Conservation (phyloP, 2,888 invertebrate genomes). For the Torymus aiolomorphi region DNA sequence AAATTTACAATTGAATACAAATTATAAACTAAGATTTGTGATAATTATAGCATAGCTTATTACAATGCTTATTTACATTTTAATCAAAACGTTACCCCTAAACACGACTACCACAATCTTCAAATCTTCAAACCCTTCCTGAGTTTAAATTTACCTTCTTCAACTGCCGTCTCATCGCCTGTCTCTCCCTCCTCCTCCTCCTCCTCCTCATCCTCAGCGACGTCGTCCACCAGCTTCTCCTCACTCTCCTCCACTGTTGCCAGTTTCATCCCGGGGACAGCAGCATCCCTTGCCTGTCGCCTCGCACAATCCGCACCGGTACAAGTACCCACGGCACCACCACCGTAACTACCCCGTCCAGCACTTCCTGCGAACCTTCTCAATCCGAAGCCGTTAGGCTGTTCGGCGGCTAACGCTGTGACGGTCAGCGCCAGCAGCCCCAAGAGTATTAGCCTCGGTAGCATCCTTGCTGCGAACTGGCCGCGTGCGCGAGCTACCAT, state of each 20-base stretch:
- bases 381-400: conserved; percentile 2
- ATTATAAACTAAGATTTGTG: no score
- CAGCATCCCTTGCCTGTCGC: background rate
- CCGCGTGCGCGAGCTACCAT: conserved; percentile 61
- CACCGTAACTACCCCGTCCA: conserved; percentile 17
- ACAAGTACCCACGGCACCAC: conserved; percentile 5
- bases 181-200: background rate
- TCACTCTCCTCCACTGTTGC: no score
- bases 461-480: conserved; percentile 71
- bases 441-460: conserved; percentile 66
- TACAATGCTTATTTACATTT: no score
- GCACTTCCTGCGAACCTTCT: conserved; percentile 5
- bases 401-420: background rate
- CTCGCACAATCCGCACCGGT: conserved; percentile 1
- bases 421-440: conserved; percentile 17
- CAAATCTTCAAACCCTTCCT: no score
- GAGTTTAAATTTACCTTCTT: conserved; percentile 35
- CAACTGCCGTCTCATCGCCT: conserved; percentile 24
- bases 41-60: no score
- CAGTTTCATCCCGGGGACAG: no score
- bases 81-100: no score
- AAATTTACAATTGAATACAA: no score
- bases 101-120: no score
- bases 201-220: background rate
- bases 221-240: background rate